Evolutionary conservation across 2,888 invertebrate genomes (phyloP), one percentile per base, ranked within the genome.

Genomic region (Campopleginae sp.): DNA sequence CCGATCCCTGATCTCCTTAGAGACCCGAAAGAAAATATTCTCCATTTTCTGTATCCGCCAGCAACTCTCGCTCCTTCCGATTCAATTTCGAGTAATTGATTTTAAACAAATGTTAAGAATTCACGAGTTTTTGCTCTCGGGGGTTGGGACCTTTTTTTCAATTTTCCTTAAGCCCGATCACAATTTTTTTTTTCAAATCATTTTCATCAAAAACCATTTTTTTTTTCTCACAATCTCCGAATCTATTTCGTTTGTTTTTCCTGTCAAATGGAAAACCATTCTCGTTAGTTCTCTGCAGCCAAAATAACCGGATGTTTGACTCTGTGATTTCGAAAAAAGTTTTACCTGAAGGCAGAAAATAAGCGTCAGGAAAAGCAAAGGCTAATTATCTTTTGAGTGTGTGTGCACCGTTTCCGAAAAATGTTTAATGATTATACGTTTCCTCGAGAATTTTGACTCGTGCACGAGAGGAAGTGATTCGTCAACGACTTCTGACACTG

Each of bases 391-490:
- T 48, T 66, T 72, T 70, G 70, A 54, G 38, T 42, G 65, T 65
- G 38, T 38, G 38, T 38, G n/a, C n/a, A 38, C 54, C 71, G 71
- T 71, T 76, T 76, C 80, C 84, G 80, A 84, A 84, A 81, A 76
- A 68, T 68, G 27, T 70, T 70, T 70, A 72, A 72, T 85, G 70
- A 85, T 81, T 85, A 82, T 70, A 85, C 75, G 78, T 82, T 82
- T 63, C 70, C 75, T 38, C 72, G 70, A 23, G 48, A 4, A 58
- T 72, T 68, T 68, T 66, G 61, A 54, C 65, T 79, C 79, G 23
- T 38, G 70, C 84, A 79, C 85, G 75, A 79, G 70, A 82, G 85
- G 85, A 85, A 85, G 85, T 82, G 85, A 85, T 85, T 85, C 85
- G 82, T 85, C 85, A 85, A 82, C 82, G 75, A 48, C 54, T 71